Conservation (phyloP, 2,113 vertebrate genomes). For the Salvator merianae region DNA sequence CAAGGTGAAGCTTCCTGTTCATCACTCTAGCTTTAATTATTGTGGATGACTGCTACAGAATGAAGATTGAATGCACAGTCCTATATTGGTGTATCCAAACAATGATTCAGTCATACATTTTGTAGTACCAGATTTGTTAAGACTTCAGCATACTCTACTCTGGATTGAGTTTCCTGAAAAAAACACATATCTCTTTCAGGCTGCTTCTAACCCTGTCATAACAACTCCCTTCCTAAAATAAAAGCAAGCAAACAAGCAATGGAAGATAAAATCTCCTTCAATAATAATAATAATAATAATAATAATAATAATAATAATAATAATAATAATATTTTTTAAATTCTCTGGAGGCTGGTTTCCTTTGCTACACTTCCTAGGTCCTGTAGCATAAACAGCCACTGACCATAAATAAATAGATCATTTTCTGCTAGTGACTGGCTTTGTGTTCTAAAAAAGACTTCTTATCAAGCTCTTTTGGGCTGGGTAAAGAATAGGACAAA, state of each 20-base stretch:
- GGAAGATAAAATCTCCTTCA: neutral
- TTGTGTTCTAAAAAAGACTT: rapidly evolving
- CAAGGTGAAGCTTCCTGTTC: neutral
- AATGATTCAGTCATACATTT: neutral
- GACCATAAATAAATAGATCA: rapidly evolving
- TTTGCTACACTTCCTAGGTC: conserved; percentile 3
- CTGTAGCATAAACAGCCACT: conserved; percentile 17
- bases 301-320: too few relatives aligned
- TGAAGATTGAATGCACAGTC: neutral
- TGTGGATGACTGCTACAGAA: neutral
- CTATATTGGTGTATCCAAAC: neutral
- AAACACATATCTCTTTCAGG: neutral
- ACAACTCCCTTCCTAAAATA: neutral
- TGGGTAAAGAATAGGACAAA: neutral
- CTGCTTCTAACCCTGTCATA: neutral
- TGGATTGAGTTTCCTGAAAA: neutral
- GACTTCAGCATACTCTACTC: neutral
- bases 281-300: neutral
- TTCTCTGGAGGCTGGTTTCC: neutral
- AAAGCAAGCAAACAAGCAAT: conserved; percentile 31
- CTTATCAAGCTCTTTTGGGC: neutral
- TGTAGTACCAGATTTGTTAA: neutral
- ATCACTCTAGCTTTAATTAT: neutral
- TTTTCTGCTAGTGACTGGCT: neutral
- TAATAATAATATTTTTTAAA: too few relatives aligned